Evolutionary conservation across 2,113 vertebrate species (phyloP).

Genomic region (Dasypus novemcinctus): DNA sequence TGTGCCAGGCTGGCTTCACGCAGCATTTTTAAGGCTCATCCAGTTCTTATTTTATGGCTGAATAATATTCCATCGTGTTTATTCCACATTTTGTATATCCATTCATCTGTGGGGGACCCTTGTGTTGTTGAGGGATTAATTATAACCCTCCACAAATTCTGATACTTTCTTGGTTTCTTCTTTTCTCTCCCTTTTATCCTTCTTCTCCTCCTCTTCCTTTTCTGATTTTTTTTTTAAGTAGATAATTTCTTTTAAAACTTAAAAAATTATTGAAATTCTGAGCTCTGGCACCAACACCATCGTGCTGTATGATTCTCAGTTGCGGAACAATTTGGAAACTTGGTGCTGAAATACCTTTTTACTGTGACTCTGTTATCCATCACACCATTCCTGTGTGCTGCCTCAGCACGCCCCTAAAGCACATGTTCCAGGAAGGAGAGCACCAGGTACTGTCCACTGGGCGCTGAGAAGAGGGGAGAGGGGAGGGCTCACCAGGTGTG

Average conservation of each 20-base stretch:
- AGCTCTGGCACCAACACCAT: too few relatives aligned
- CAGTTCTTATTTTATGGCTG: too few relatives aligned
- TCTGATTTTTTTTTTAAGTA: background rate
- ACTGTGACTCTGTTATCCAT: background rate
- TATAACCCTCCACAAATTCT: background rate
- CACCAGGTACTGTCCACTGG: background rate
- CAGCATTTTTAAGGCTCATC: too few relatives aligned
- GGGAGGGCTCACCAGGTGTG: background rate
- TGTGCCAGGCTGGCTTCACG: too few relatives aligned
- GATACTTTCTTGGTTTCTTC: background rate
- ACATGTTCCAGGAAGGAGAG: background rate
- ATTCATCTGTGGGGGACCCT: too few relatives aligned
- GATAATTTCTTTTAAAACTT: background rate
- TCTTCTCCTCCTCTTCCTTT: background rate
- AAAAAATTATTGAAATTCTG: background rate
- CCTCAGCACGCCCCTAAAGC: too few relatives aligned
- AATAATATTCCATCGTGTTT: too few relatives aligned
- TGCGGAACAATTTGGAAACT: background rate
- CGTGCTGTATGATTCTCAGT: accelerated
- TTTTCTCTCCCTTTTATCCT: background rate
- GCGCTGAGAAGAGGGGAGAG: background rate
- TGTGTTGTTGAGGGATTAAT: background rate
- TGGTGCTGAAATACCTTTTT: too few relatives aligned
- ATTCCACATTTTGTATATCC: too few relatives aligned
- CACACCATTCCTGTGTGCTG: too few relatives aligned